Base-by-base conservation (phyloP, 2,888 invertebrate genomes). In the Cheilosia impressa region DNA sequence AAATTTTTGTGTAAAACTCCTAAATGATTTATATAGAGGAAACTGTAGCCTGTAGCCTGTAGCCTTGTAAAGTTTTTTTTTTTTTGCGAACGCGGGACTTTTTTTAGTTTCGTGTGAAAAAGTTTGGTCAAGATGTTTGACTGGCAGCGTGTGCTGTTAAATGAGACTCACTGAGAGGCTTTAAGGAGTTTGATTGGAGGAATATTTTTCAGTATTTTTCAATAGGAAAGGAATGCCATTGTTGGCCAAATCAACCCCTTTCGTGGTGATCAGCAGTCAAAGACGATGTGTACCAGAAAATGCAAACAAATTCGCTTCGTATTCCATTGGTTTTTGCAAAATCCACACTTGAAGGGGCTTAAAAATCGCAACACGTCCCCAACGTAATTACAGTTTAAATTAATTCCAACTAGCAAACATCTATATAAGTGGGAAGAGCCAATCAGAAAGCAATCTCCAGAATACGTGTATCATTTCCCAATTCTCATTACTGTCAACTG, bases 371-470 rank as follows among this genome's bases (percentile, higher is more conserved):
- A 19, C 78, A 78, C 78, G 78, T 83, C 73, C 78, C 65, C 19
- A 15, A 77, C 47, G 65, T 53, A 77, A 87, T 87, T 58, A 73
- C 77, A 72, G 63, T 77, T 77, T 45, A 77, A 66, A 81, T 72
- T 77, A 72, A 57, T 63, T 68, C 71, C 43, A 27, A 60, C 50
- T 76, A 52, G 34, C 66, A 10, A 38, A 38, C 13, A 13, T 13
- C 63, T 6, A 7, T 5, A 13, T 0, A 13, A 13, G 3, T 4
- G 3, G 13, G 3, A 10, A 82, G 50, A 84, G 77, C 84, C 85
- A 87, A 88, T 88, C 88, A 87, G 68, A 88, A 88, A 88, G 84
- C 88, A 88, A 88, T 88, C 82, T 87, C 73, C 41, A 24, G 52
- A 81, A 52, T 47, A 22, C 45, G 13, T 75, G 13, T 75, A 73